Conservation (phyloP, 2,113 vertebrate genomes). For the Oryzias woworae region DNA sequence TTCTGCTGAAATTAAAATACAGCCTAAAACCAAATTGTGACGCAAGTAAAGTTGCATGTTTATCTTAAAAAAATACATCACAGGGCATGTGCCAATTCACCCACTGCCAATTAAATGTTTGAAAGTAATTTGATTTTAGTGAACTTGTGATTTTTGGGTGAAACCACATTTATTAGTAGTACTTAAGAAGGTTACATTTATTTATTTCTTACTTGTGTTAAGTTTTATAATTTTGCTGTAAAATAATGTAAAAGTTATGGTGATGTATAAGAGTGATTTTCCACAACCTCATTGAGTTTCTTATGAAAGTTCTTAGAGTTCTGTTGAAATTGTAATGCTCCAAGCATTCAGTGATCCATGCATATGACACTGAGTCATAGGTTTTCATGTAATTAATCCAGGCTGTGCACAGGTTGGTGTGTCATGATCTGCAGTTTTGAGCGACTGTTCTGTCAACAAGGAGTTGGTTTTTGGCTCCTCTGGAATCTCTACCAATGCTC, state of each 20-base stretch:
- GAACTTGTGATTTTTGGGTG: slow-evolving; percentile 14
- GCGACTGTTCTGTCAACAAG: no score
- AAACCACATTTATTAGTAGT: slow-evolving; percentile 13
- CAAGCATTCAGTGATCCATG: no score
- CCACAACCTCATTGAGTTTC: no score
- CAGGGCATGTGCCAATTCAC: background rate
- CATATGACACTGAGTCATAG: no score
- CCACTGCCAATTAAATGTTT: slow-evolving; percentile 2
- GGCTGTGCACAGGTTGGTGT: no score
- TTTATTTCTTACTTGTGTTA: slow-evolving; percentile 7
- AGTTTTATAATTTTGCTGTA: background rate
- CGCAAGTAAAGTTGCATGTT: slow-evolving; percentile 5
- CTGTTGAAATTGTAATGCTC: no score
- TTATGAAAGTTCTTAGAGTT: no score
- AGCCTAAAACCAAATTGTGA: background rate
- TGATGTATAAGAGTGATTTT: no score
- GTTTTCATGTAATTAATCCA: no score
- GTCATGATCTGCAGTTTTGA: no score
- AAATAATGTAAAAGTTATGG: background rate
- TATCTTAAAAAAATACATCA: slow-evolving; percentile 6
- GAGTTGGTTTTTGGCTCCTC: no score
- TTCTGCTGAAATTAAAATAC: background rate
- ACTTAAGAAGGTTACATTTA: slow-evolving; percentile 25
- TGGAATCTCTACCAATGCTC: no score
- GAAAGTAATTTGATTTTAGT: slow-evolving; percentile 21